Evolutionary conservation across 2,888 invertebrate genomes (phyloP).

Genomic region (Tiliacea citrago): DNA sequence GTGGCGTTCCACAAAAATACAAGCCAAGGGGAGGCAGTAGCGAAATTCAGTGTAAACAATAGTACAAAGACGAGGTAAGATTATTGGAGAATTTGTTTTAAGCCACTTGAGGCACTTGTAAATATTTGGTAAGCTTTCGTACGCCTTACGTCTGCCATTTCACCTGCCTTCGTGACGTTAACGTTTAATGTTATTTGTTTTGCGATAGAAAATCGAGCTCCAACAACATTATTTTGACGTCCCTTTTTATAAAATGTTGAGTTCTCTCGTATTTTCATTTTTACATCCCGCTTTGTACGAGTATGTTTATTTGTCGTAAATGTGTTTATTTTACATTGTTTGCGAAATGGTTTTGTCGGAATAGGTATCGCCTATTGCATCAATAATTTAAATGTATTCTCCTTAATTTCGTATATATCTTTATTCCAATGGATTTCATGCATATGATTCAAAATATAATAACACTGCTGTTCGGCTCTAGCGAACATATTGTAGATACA

Average conservation of each 20-base stretch:
- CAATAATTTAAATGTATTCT: conserved; percentile 4
- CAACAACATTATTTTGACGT: conserved; percentile 65
- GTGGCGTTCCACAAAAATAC: conserved; percentile 87
- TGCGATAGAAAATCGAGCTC: conserved; percentile 68
- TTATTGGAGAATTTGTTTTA: conserved; percentile 90
- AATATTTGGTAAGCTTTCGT: conserved; percentile 89
- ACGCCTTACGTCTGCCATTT: conserved; percentile 77
- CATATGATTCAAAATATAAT: conserved; percentile 15
- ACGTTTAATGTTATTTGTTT: conserved; percentile 83
- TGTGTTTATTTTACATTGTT: conserved; percentile 33
- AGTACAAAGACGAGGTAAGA: conserved; percentile 85
- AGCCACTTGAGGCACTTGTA: conserved; percentile 88
- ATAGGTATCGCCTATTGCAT: conserved; percentile 24
- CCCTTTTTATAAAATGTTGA: conserved; percentile 60
- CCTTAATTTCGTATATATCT: background rate
- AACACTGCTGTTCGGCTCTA: background rate
- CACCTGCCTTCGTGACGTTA: conserved; percentile 80
- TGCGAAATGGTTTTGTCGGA: conserved; percentile 22
- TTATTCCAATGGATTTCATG: conserved; percentile 11
- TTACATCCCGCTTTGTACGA: conserved; percentile 17
- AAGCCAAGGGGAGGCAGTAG: conserved; percentile 80
- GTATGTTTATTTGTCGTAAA: conserved; percentile 35
- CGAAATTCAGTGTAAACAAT: conserved; percentile 87
- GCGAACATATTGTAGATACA: conserved; percentile 19
- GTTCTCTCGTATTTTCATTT: conserved; percentile 43